Percentiles rank a stretch among this genome's conserved stretches.
Conservation (phyloP, 2,113 vertebrate genomes). For the Poicephalus meyeri region DNA sequence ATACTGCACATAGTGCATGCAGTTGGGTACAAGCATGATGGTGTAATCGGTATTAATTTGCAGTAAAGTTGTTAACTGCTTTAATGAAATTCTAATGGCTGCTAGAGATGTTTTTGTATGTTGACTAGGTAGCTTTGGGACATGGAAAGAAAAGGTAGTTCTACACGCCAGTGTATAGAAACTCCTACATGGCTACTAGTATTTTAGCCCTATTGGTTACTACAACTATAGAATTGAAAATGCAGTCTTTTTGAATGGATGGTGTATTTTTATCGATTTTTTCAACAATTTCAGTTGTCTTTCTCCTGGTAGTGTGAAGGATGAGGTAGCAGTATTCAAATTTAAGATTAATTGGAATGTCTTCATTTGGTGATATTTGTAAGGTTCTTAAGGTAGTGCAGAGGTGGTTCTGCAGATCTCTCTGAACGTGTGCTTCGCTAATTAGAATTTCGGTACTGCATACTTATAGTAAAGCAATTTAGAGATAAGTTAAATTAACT, state of each 20-base stretch:
- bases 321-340: neutral
- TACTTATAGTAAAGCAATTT: neutral
- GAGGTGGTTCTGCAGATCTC: neutral
- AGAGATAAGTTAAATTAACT: neutral
- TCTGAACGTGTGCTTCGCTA: neutral
- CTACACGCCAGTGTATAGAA: fast-evolving
- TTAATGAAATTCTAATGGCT: neutral
- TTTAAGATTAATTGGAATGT: neutral
- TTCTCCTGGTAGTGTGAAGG: neutral
- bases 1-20: neutral
- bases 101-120: neutral
- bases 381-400: neutral
- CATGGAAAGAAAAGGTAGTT: neutral
- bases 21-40: neutral
- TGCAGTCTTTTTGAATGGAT: neutral
- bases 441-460: neutral
- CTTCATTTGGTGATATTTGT: neutral
- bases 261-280: neutral
- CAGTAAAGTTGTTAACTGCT: neutral
- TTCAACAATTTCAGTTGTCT: neutral
- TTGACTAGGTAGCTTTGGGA: neutral
- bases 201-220: neutral
- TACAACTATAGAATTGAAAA: neutral
- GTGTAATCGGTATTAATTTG: neutral
- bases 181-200: too few relatives aligned